Evolutionary conservation across 2,888 invertebrate species (phyloP), one percentile per base, ranked within the genome.

Genomic region (Athalia circularis): DNA sequence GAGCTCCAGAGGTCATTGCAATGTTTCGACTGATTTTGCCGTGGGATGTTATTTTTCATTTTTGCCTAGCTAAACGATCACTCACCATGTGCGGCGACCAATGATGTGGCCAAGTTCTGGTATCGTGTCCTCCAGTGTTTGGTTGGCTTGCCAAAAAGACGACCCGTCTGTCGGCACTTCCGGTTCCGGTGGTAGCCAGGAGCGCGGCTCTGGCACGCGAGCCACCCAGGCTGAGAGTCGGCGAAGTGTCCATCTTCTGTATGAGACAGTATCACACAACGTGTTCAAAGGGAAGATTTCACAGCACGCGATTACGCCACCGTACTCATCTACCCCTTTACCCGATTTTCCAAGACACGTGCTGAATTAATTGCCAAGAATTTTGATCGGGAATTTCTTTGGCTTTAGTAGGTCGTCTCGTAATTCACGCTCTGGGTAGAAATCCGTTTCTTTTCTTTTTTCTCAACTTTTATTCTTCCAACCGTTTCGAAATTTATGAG

Each of bases 1-100:
- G 29, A 29, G 29, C 29, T 64, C 11, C 29, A 15, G 47, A 52
- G 11, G 5, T 3, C 7, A 3, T 65, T 9, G 6, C 9, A 48
- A 65, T 13, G 5, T 5, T 65, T n/a, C 3, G 13, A 9, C 29
- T n/a, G 5, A 0, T 65, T 65, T 65, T 6, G 5, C 5, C 45
- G 2, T 47, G 13, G 43, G 6, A 45, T 43, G 6, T 47, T 47
- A n/a, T 29, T 43, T 67, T 0, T 29, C 29, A 7, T 6, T 4
- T 54, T 43, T 57, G 3, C 5, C 3, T 68, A 15, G 52, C n/a
- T 7, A 59, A n/a, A 65, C n/a, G 13, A 1, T 0, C 48, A 86
- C 89, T 87, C 79, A 88, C 90, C 88, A 87, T 84, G 75, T 88
- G 87, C 13, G 90, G 90, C 13, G 90, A 89, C 90, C 90, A 90